Conservation (phyloP, 2,113 vertebrate species). For the Equus quagga region DNA sequence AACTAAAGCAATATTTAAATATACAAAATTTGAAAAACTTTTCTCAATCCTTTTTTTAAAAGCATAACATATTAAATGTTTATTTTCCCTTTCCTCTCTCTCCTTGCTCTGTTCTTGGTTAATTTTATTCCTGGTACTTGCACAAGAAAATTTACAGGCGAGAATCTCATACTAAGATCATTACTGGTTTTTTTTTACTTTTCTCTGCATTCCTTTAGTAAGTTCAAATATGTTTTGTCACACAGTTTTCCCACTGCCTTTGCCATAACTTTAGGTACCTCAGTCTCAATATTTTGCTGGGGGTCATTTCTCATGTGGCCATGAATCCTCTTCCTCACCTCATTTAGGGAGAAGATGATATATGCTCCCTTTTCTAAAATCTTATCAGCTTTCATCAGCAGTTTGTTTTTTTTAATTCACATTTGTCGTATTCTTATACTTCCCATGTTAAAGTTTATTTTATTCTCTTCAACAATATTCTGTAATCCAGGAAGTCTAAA, state of each 20-base stretch:
- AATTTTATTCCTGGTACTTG: neutral
- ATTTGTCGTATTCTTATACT: neutral
- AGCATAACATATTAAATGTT: neutral
- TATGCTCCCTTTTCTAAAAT: neutral
- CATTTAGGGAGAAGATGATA: neutral
- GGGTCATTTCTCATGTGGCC: neutral
- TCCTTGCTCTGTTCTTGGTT: neutral
- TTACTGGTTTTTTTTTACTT: neutral
- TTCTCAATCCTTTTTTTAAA: neutral
- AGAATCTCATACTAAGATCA: neutral
- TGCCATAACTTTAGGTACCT: neutral
- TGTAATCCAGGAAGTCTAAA: neutral
- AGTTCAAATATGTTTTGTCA: neutral
- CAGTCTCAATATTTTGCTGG: neutral
- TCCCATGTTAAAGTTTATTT: neutral
- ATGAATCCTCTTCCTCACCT: neutral
- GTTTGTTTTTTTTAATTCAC: neutral
- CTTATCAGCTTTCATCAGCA: neutral
- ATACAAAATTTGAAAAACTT: neutral
- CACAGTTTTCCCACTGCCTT: neutral
- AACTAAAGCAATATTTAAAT: neutral
- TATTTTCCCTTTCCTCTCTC: neutral
- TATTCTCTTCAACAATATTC: neutral
- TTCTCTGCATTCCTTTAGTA: neutral
- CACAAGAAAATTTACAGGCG: neutral